These are phyloP conservation scores for Mamestra configurata DNA, from an alignment of 1,140 invertebrate genomes.

Conservation along the genomic window DNA sequence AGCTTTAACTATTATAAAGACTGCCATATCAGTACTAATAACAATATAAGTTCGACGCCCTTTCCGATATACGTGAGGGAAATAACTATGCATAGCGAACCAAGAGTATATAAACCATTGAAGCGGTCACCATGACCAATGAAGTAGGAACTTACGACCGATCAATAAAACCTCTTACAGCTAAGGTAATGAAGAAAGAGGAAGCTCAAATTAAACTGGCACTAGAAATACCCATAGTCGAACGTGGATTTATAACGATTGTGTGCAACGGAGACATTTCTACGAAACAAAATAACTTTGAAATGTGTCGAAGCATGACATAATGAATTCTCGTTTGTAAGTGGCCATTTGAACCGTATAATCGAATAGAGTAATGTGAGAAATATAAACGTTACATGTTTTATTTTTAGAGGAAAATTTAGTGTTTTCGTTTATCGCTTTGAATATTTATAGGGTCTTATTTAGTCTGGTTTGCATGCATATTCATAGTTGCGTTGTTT, in stretches of 20 bases:
- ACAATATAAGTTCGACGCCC: constrained; percentile 73
- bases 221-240: constrained; percentile 60
- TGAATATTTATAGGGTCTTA: constrained; percentile 23
- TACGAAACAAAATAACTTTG: constrained; percentile 71
- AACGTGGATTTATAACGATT: constrained; percentile 73
- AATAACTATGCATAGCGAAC: constrained; percentile 79
- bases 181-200: constrained; percentile 49
- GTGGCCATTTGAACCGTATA: constrained; percentile 36
- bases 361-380: constrained; percentile 46
- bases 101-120: constrained; percentile 75
- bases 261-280: constrained; percentile 64
- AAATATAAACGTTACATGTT: constrained; percentile 43
- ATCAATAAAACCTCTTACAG: constrained; percentile 32
- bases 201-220: constrained; percentile 62
- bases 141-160: constrained; percentile 40
- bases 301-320: constrained; percentile 61
- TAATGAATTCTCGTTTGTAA: constrained; percentile 55
- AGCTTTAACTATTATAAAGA: constrained; percentile 65
- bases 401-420: constrained; percentile 24
- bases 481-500: constrained; percentile 2
- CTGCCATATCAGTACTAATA: constrained; percentile 69
- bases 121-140: constrained; percentile 56
- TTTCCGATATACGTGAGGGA: constrained; percentile 71
- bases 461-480: constrained; percentile 26
- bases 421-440: not conserved